These are phyloP conservation scores for Leucoraja erinaceus DNA, from an alignment of 2,113 vertebrate species.

Conservation along the genomic window DNA sequence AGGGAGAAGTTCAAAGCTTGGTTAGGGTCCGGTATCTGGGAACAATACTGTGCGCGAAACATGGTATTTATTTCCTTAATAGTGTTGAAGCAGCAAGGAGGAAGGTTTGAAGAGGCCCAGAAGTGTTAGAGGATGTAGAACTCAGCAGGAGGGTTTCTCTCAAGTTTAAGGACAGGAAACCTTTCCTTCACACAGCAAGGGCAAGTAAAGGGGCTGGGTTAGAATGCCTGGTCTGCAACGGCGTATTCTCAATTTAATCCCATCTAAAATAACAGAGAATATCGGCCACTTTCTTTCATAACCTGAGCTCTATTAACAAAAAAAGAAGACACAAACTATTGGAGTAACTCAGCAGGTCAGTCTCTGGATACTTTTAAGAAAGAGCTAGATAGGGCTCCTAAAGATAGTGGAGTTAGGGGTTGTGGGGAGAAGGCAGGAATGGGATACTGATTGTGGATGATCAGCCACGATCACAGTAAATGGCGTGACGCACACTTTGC, in stretches of 20 bases:
- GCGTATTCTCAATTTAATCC: not conserved
- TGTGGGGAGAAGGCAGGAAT: no score
- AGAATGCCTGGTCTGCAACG: not conserved
- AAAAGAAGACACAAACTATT: no score
- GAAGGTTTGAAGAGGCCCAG: not conserved
- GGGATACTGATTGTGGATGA: no score
- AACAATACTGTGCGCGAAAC: not conserved
- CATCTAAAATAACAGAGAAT: not conserved
- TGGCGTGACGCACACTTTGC: no score
- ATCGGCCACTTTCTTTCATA: not conserved
- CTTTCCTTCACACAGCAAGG: not conserved
- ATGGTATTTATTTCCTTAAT: slow-evolving; percentile 4
- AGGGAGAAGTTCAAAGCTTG: not conserved
- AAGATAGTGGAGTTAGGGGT: no score
- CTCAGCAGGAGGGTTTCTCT: not conserved
- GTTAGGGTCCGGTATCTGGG: no score
- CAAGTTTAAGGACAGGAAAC: not conserved
- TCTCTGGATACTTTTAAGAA: no score
- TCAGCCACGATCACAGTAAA: no score
- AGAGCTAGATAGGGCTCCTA: no score
- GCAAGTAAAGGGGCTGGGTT: no score
- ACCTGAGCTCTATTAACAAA: not conserved
- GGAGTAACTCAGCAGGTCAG: no score
- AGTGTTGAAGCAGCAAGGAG: not conserved
- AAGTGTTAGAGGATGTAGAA: not conserved